These are phyloP conservation scores for Yponomeuta plumbellus DNA, from an alignment of 2,888 invertebrate species.

Conservation along the genomic window DNA sequence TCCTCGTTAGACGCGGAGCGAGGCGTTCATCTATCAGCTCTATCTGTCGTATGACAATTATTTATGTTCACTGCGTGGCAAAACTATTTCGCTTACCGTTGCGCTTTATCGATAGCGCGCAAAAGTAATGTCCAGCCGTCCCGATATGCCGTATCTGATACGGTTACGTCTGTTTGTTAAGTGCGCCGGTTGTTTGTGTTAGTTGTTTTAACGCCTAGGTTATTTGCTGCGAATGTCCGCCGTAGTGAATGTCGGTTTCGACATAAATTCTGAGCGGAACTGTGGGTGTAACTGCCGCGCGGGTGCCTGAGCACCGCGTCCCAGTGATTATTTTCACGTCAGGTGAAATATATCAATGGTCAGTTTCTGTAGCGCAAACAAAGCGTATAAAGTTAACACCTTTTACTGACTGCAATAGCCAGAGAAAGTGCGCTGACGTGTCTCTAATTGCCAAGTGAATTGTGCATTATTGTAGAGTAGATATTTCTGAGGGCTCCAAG, in stretches of 20 bases:
- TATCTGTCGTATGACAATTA: slow-evolving; percentile 75
- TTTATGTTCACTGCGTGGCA: slow-evolving; percentile 68
- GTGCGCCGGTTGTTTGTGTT: slow-evolving; percentile 70
- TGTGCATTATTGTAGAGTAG: neutral
- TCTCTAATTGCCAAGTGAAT: neutral
- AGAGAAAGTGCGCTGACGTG: neutral
- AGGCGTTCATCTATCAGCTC: slow-evolving; percentile 63
- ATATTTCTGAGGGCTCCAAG: neutral
- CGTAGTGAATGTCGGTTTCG: slow-evolving; percentile 67
- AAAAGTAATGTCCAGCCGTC: slow-evolving; percentile 69
- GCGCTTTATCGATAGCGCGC: slow-evolving; percentile 73
- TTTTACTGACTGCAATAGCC: neutral
- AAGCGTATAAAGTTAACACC: slow-evolving; percentile 12
- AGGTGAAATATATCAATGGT: slow-evolving; percentile 52
- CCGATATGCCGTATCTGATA: slow-evolving; percentile 73
- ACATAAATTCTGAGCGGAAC: slow-evolving; percentile 72
- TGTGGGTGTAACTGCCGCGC: slow-evolving; percentile 71
- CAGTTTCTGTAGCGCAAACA: slow-evolving; percentile 31
- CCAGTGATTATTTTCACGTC: slow-evolving; percentile 59
- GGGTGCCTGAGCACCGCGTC: slow-evolving; percentile 52
- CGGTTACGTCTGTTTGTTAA: slow-evolving; percentile 75
- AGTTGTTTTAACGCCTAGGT: slow-evolving; percentile 74
- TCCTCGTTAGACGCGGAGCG: slow-evolving; percentile 55
- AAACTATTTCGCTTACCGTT: slow-evolving; percentile 74
- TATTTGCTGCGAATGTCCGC: slow-evolving; percentile 70